These are phyloP conservation scores for Anarrhichthys ocellatus DNA, from an alignment of 2,113 vertebrate genomes.

Conservation along the genomic window DNA sequence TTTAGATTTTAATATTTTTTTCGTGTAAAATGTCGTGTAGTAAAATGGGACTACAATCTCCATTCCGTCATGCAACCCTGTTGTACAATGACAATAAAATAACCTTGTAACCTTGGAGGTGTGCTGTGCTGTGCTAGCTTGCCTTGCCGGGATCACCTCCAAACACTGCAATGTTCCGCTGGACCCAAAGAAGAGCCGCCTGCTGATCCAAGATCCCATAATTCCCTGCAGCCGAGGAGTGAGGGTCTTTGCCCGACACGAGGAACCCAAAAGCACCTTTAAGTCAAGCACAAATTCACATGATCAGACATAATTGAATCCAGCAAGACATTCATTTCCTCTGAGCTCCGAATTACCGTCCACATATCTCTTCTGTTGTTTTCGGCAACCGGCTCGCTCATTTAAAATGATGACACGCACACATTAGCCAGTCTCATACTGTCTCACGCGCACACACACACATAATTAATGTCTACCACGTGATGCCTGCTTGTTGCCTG, in stretches of 20 bases:
- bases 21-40: not conserved
- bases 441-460: not conserved
- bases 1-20: not conserved
- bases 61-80: not conserved
- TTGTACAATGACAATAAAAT: not conserved
- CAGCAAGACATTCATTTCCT: conserved; percentile 56
- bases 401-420: conserved; percentile 22
- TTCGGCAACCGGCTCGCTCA: conserved; percentile 9
- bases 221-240: conserved; percentile 78
- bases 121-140: not conserved
- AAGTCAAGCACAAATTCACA: conserved; percentile 50
- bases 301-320: conserved; percentile 52
- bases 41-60: not conserved
- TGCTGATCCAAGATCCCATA: conserved; percentile 86
- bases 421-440: conserved; percentile 1
- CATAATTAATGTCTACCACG: conserved; percentile 14
- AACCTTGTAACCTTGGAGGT: too few relatives aligned
- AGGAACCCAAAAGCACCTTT: conserved; percentile 87
- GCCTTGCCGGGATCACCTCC: conserved; percentile 83
- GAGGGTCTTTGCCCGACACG: conserved; percentile 79
- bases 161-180: conserved; percentile 81
- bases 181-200: conserved; percentile 82
- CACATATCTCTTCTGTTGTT: conserved; percentile 34
- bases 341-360: conserved; percentile 23
- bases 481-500: conserved; percentile 8